phyloP scores from a whole-genome alignment of 2,888 invertebrate genomes.

The Anagyrus pseudococci region DNA sequence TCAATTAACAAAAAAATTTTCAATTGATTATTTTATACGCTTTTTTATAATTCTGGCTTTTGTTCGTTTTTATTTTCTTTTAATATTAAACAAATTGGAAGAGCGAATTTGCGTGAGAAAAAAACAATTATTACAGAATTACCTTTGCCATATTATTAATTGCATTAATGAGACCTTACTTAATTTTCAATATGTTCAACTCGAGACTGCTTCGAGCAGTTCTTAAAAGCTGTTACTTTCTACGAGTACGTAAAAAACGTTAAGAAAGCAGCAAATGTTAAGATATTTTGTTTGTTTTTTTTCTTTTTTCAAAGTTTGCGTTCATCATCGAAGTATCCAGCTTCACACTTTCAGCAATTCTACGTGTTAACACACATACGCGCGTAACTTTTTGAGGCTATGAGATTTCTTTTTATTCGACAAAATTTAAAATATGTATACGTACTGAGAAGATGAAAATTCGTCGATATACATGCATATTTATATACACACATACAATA shows the following conservation, averaged over 20 bases:
- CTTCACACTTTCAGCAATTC: conserved; percentile 25
- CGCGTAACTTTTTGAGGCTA: conserved; percentile 2
- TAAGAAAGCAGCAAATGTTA: conserved; percentile 22
- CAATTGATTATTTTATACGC: not conserved
- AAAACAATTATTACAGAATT: too few relatives aligned
- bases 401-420: conserved; percentile 18
- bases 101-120: conserved; percentile 25
- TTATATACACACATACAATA: conserved; percentile 30
- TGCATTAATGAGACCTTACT: too few relatives aligned
- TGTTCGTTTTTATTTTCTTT: conserved; percentile 10
- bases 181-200: not conserved
- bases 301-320: conserved; percentile 12
- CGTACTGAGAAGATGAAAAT: conserved; percentile 7
- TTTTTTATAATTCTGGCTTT: conserved; percentile 4
- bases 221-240: conserved; percentile 14
- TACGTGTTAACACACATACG: conserved; percentile 12
- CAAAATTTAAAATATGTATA: conserved; percentile 23
- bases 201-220: conserved; percentile 21
- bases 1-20: conserved; percentile 20
- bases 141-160: too few relatives aligned
- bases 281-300: too few relatives aligned
- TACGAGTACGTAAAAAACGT: conserved; percentile 28
- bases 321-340: conserved; percentile 29
- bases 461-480: conserved; percentile 23
- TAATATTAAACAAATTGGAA: conserved; percentile 22